Conservation (phyloP, 2,797 vertebrate species). For the Myotis planiceps region DNA sequence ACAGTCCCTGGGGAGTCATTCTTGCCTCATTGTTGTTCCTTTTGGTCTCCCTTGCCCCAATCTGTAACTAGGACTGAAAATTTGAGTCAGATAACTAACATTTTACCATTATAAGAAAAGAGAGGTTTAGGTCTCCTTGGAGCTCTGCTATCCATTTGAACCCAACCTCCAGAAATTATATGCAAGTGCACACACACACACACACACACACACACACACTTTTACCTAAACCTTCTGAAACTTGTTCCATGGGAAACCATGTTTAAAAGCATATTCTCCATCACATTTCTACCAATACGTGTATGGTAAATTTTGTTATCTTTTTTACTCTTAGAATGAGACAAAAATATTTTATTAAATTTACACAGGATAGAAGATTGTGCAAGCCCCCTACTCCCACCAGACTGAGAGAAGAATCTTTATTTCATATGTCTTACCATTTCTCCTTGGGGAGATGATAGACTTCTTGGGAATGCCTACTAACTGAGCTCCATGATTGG, state of each 20-base stretch:
- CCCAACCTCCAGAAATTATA: background rate
- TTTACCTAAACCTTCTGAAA: background rate
- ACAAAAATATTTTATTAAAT: background rate
- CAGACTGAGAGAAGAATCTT: background rate
- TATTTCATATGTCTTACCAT: background rate
- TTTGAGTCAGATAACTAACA: background rate
- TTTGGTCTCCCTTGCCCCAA: background rate
- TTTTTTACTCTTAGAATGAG: background rate
- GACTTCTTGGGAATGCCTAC: background rate
- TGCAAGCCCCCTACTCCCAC: background rate
- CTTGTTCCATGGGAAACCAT: background rate
- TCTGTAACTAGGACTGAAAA: background rate
- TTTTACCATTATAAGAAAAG: background rate
- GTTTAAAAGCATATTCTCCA: background rate
- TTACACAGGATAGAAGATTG: background rate
- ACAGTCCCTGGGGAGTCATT: background rate
- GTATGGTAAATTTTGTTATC: background rate
- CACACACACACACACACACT: background rate
- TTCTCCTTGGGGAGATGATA: background rate
- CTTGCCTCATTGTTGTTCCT: background rate
- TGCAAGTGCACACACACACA: background rate
- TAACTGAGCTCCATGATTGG: background rate
- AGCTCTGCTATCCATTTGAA: background rate
- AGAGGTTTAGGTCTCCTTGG: background rate
- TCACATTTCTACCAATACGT: background rate